phyloP scores from a whole-genome alignment of 2,113 vertebrate genomes.

The Caracal caracal region DNA sequence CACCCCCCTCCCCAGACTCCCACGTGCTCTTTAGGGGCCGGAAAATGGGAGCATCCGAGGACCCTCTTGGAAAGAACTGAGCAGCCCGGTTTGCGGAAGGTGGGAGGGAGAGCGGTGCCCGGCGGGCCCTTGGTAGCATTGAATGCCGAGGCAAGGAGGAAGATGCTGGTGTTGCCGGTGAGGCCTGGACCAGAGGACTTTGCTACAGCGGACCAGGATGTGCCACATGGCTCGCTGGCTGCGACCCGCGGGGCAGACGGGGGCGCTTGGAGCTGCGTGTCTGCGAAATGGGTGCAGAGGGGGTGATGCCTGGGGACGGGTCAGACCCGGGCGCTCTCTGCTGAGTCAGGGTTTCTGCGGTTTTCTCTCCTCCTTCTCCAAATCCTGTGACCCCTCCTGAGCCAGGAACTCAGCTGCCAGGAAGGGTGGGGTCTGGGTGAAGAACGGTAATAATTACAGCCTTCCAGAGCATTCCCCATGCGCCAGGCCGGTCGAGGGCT shows the following conservation, averaged over 20 bases:
- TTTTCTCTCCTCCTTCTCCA: not conserved
- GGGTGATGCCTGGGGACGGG: accelerated
- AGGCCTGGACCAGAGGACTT: not conserved
- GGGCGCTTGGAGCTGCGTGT: accelerated
- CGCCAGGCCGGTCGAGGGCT: accelerated
- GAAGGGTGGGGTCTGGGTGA: not conserved
- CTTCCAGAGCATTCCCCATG: accelerated
- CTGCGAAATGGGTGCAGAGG: not conserved
- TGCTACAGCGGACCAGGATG: not conserved
- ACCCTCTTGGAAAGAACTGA: not conserved
- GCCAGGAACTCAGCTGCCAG: not conserved
- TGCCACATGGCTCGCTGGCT: accelerated
- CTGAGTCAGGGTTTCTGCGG: not conserved
- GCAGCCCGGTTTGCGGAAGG: accelerated
- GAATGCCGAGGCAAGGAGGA: not conserved
- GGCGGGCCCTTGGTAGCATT: accelerated
- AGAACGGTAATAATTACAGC: accelerated
- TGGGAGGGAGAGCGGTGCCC: not conserved
- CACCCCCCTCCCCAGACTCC: too few relatives aligned
- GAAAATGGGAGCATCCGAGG: not conserved
- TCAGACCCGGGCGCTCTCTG: accelerated
- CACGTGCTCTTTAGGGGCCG: not conserved
- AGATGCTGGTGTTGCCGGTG: not conserved
- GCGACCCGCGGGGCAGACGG: not conserved
- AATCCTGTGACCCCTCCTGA: not conserved